Base-by-base conservation (phyloP, 2,113 vertebrate genomes). In the Cairina moschata region DNA sequence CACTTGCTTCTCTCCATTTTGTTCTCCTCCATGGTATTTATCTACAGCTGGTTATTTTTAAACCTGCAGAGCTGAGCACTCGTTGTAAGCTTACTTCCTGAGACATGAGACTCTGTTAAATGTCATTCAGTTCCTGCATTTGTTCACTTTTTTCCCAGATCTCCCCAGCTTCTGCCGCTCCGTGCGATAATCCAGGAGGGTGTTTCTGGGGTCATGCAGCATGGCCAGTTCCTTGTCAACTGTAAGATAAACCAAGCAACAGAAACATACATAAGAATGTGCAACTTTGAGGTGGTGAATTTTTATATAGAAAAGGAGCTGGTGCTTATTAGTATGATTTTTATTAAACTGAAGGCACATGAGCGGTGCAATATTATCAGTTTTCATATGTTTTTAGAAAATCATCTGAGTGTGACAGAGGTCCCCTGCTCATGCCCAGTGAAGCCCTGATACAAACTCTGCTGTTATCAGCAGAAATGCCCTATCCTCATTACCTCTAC, bases 221-320 rank as follows among this genome's bases (percentile, higher is more conserved):
- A 6, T 85, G 8, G 92, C 88, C 7, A 97, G 79, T 59, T 99
- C 97, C 32, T 96, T 86, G 8, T 99, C 95, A 67, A 96, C 99
- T 99, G 96, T 86, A 96, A 96, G 95, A 50, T 34, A 91, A 75
- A 95, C 8, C 34, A 66, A 83, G 42, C 6, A 71, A 25, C 14
- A 83, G 20, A 78, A n/a, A 84, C 44, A 21, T 86, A 18, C 1
- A 0, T 84, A 14, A 86, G 56, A 48, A 67, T 25, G 54, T 12
- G 4, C 31, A 90, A 18, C 50, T 72, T 89, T 71, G 8, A 21
- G 25, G 4, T 13, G 25, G 4, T 56, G 18, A 69, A n/a, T 13
- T 93, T 92, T 77, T 42, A 42, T 50, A 11, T 40, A 71, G 60
- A 60, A 46, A 50, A 52, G 17, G 13, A 77, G 31, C 18, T 83